These are phyloP conservation scores for Heterodera schachtii DNA, from an alignment of 1,140 invertebrate genomes.

Conservation along the genomic window DNA sequence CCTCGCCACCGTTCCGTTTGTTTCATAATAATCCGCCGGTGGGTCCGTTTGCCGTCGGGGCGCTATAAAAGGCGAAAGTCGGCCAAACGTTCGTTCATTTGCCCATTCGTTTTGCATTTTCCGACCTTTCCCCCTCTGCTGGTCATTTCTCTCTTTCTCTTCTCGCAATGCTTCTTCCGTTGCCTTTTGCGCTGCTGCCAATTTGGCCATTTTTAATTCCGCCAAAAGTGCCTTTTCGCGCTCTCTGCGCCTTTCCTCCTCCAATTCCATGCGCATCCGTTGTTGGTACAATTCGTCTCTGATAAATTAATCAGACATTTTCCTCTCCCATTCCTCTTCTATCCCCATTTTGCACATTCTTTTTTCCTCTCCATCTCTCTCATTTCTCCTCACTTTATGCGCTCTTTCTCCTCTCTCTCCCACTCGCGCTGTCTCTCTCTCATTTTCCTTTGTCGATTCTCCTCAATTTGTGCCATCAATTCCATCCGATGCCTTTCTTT, in stretches of 20 bases:
- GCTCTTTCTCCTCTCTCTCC: constrained; percentile 53
- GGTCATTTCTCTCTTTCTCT: constrained; percentile 10
- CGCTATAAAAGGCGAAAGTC: constrained; percentile 13
- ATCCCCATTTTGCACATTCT: not conserved
- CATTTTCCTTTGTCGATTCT: constrained; percentile 47
- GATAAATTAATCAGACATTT: not conserved
- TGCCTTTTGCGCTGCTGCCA: constrained; percentile 39
- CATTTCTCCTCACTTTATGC: constrained; percentile 40
- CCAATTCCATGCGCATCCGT: constrained; percentile 42
- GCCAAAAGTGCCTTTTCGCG: constrained; percentile 32
- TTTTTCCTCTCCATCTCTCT: too few relatives aligned
- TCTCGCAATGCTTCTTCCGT: constrained; percentile 31
- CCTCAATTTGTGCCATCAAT: constrained; percentile 54
- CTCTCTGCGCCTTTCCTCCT: constrained; percentile 36
- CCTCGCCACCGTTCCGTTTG: not conserved
- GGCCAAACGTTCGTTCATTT: not conserved
- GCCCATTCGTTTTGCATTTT: not conserved
- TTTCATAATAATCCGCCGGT: not conserved
- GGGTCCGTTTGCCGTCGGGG: not conserved
- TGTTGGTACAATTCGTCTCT: constrained; percentile 50
- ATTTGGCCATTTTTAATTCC: constrained; percentile 49
- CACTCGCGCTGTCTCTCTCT: constrained; percentile 56
- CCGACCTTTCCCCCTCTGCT: constrained; percentile 11
- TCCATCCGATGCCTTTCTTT: constrained; percentile 51
- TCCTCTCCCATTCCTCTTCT: constrained; percentile 16